phyloP scores from a whole-genome alignment of 2,888 invertebrate species.

The Drosophila kokeensis region DNA sequence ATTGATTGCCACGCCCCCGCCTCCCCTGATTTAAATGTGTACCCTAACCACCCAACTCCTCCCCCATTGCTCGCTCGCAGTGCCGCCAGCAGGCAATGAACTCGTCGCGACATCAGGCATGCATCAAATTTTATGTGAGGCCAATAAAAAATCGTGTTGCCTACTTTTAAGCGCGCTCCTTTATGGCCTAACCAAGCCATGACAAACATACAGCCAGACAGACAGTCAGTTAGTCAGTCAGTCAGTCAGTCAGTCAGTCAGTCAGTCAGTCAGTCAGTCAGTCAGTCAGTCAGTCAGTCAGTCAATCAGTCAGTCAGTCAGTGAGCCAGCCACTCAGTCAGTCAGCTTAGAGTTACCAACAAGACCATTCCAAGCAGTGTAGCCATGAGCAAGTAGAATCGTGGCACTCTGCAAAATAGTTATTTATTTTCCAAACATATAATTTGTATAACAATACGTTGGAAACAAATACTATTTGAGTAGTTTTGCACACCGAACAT shows the following conservation, averaged over 20 bases:
- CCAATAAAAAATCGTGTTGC: constrained; percentile 59
- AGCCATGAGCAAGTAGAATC: neutral
- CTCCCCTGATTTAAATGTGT: neutral
- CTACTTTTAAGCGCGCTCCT: constrained; percentile 67
- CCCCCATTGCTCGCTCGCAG: neutral
- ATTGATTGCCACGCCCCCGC: constrained; percentile 58
- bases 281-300: too few species aligned
- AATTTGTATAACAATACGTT: neutral
- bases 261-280: neutral
- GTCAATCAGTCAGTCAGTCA: too few species aligned
- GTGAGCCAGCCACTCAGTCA: neutral
- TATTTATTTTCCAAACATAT: neutral
- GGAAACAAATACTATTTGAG: neutral
- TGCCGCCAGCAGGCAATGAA: constrained; percentile 6
- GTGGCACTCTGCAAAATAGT: neutral
- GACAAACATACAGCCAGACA: neutral
- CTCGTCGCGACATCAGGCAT: constrained; percentile 13
- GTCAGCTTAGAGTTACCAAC: neutral
- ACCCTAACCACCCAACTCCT: too few species aligned
- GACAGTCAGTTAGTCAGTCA: neutral
- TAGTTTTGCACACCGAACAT: neutral
- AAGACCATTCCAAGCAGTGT: neutral
- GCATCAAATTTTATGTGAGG: constrained; percentile 38
- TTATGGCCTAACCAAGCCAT: constrained; percentile 43
- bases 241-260: neutral